phyloP scores from a whole-genome alignment of 2,888 invertebrate genomes.

The Leptopterna dolabrata region DNA sequence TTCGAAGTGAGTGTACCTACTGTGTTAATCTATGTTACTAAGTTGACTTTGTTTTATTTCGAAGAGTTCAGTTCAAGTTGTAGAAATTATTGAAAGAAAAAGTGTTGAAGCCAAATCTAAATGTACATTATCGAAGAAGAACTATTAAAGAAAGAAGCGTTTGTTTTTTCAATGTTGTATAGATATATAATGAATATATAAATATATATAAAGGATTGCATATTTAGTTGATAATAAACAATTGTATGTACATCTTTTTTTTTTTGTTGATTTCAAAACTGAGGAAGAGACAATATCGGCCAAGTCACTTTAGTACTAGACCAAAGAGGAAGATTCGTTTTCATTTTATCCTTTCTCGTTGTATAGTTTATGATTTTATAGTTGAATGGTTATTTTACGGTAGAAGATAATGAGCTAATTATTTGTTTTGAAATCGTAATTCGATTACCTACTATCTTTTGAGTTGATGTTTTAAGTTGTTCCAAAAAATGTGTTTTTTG shows the following conservation, averaged over 20 bases:
- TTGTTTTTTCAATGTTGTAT: slow-evolving; percentile 51
- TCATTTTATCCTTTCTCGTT: background rate
- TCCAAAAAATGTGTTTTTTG: background rate
- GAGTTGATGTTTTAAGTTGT: background rate
- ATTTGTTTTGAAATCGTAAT: background rate
- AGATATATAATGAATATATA: slow-evolving; percentile 39
- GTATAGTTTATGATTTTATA: background rate
- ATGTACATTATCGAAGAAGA: slow-evolving; percentile 11
- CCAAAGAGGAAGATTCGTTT: slow-evolving; percentile 32
- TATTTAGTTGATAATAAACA: slow-evolving; percentile 30
- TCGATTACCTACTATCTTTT: background rate
- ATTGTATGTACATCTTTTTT: background rate
- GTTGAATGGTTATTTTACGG: background rate
- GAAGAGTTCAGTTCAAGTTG: background rate
- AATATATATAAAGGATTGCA: slow-evolving; percentile 35
- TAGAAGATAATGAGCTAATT: background rate
- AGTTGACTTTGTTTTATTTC: background rate
- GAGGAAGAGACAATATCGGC: slow-evolving; percentile 5
- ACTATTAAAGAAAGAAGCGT: slow-evolving; percentile 18
- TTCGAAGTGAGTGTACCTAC: background rate
- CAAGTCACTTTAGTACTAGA: background rate
- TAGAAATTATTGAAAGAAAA: background rate
- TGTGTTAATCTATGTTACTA: slow-evolving; percentile 5
- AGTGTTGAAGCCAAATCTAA: slow-evolving; percentile 36
- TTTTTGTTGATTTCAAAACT: background rate